A percentile compares a stretch with the other conserved stretches of the same genome.
phyloP scores from a whole-genome alignment of 92 coral and sea anemone genomes.

The Palythoa grandis region DNA sequence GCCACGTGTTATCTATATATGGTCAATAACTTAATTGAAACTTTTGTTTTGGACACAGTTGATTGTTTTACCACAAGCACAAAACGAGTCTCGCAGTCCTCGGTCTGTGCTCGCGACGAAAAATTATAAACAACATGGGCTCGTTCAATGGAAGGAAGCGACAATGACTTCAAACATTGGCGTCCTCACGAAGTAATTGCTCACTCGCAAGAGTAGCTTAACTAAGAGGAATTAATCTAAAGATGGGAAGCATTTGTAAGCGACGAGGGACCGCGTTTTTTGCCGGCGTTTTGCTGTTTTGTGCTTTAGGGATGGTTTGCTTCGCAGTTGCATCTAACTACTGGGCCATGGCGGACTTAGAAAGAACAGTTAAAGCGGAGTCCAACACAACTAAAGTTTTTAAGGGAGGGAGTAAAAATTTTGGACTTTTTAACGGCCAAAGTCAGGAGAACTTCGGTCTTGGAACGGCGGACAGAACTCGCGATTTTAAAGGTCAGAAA shows the following conservation, averaged over 20 bases:
- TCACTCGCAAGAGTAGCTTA: slow-evolving; percentile 12
- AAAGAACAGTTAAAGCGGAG: slow-evolving; percentile 42
- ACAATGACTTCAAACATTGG: slow-evolving; percentile 17
- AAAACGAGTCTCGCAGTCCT: neutral
- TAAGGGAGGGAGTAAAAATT: slow-evolving; percentile 75
- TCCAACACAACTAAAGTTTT: slow-evolving; percentile 45
- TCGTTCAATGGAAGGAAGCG: slow-evolving; percentile 20
- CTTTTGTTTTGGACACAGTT: slow-evolving; percentile 37
- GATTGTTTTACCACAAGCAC: neutral
- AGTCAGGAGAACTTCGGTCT: slow-evolving; percentile 69
- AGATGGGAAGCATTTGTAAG: slow-evolving; percentile 69
- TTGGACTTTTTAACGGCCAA: slow-evolving; percentile 76
- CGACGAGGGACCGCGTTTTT: slow-evolving; percentile 75
- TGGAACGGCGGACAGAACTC: slow-evolving; percentile 66
- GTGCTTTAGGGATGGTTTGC: slow-evolving; percentile 66
- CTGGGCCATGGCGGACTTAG: slow-evolving; percentile 82
- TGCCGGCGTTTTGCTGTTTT: slow-evolving; percentile 67
- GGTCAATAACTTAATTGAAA: slow-evolving; percentile 30
- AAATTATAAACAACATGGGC: slow-evolving; percentile 33
- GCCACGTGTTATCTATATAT: slow-evolving; percentile 35
- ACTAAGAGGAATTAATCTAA: slow-evolving; percentile 18
- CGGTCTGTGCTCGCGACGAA: neutral
- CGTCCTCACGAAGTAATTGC: slow-evolving; percentile 33
- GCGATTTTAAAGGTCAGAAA: slow-evolving; percentile 55
- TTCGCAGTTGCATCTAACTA: slow-evolving; percentile 70